These are phyloP conservation scores for Sipha flava DNA, from an alignment of 1,140 invertebrate genomes.

Conservation along the genomic window DNA sequence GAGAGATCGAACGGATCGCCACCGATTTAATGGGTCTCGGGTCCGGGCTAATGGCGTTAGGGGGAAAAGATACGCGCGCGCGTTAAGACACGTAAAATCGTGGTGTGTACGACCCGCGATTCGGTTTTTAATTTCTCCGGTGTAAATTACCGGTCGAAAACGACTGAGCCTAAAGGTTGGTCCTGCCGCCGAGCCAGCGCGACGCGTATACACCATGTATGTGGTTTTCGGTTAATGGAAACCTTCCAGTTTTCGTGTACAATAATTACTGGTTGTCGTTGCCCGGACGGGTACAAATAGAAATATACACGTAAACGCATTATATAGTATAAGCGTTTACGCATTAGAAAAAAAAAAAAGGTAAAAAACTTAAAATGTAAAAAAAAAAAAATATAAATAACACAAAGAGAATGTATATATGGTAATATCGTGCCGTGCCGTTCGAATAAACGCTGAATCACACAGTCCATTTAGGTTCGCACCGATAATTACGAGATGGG, in stretches of 20 bases:
- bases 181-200: neutral
- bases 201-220: neutral
- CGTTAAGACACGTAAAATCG: too few species aligned
- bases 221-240: neutral
- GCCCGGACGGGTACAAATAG: neutral
- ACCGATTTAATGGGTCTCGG: neutral
- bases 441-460: conserved; percentile 24
- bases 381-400: neutral
- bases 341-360: neutral
- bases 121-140: neutral
- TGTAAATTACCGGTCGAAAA: conserved; percentile 6
- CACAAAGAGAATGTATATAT: neutral
- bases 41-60: neutral
- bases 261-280: conserved; percentile 4
- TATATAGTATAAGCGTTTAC: neutral
- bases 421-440: neutral
- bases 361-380: neutral
- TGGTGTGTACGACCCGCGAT: too few species aligned
- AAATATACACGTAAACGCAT: neutral
- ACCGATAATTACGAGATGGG: neutral
- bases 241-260: neutral
- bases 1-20: conserved; percentile 8
- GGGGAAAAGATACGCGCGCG: neutral
- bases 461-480: conserved; percentile 13
- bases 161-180: conserved; percentile 1